Base-by-base conservation (phyloP, 2,113 vertebrate species). In the Nyctibius bracteatus region DNA sequence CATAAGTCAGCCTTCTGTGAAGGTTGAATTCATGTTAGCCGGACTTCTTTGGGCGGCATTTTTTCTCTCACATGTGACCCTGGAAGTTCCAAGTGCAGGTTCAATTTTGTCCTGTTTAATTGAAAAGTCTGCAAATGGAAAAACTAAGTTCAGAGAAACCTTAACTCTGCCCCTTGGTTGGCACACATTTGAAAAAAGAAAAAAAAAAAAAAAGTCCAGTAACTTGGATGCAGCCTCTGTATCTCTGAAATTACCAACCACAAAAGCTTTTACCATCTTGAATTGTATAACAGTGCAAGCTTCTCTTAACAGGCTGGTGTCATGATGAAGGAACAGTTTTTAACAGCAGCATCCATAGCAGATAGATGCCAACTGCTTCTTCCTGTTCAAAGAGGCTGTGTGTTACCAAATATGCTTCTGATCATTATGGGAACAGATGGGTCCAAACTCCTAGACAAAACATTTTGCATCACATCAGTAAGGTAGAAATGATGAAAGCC, bases 361-460 rank as follows among this genome's bases (percentile, higher is more conserved):
- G 68, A 81, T 58, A 22, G 35, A 74, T 90, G 68, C 94, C 90
- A 86, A 88, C 91, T 92, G 91, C 94, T 87, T 91, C 88, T 91
- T 84, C 77, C 88, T 89, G 19, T 77, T 94, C 81, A 68, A 49
- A 88, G 92, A 82, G 37, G 75, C 68, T 88, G 37, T 83, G 55
- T 91, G 80, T 93, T 73, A 79, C 54, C 95, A 84, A 61, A 89
- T 84, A 49, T 3, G 0, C 71, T 88, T 92, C 77, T 80, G 80
- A 89, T 86, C 61, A 23, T 75, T 61, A 49, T 51, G 80, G 65
- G 89, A 95, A 95, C 90, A 96, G 91, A 93, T 89, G 83, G 88
- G 87, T 70, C 62, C 78, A 80, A 72, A 82, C 37, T 25, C 77
- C 47, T 55, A 93, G 95, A 88, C 81, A 93, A 95, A 96, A 94